phyloP scores from a whole-genome alignment of 2,888 invertebrate genomes.

The Eupithecia centaureata region DNA sequence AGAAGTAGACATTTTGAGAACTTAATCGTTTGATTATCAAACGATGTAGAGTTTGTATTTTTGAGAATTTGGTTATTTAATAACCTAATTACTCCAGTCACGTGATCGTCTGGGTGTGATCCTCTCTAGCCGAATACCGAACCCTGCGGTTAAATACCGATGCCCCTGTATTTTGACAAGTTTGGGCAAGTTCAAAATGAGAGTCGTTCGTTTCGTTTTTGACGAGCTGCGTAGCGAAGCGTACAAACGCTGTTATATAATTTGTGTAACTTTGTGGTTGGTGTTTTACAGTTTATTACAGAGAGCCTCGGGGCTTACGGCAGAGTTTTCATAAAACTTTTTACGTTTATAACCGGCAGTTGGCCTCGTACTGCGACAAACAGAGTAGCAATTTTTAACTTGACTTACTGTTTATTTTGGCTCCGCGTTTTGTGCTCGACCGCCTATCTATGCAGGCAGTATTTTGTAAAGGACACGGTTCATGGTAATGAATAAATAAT shows the following conservation, averaged over 20 bases:
- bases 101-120: not conserved
- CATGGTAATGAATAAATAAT: constrained; percentile 44
- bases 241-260: constrained; percentile 56
- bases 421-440: constrained; percentile 50
- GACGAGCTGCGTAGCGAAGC: constrained; percentile 46
- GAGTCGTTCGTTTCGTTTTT: constrained; percentile 38
- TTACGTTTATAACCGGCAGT: constrained; percentile 64
- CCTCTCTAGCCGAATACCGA: not conserved
- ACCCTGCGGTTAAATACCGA: not conserved
- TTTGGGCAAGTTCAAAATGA: constrained; percentile 27
- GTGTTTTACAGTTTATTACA: constrained; percentile 72
- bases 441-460: constrained; percentile 43
- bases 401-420: constrained; percentile 57
- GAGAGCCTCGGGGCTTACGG: constrained; percentile 55
- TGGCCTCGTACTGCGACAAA: constrained; percentile 55
- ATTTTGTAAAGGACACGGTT: constrained; percentile 42
- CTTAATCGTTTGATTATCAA: too few species aligned
- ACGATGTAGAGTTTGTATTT: too few species aligned
- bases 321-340: constrained; percentile 74
- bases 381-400: constrained; percentile 64
- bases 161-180: not conserved
- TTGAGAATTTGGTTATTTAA: too few species aligned
- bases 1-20: too few species aligned
- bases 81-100: too few species aligned
- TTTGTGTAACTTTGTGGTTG: constrained; percentile 58